Conservation (phyloP, 2,113 vertebrate species). For the Azemiops feae region DNA sequence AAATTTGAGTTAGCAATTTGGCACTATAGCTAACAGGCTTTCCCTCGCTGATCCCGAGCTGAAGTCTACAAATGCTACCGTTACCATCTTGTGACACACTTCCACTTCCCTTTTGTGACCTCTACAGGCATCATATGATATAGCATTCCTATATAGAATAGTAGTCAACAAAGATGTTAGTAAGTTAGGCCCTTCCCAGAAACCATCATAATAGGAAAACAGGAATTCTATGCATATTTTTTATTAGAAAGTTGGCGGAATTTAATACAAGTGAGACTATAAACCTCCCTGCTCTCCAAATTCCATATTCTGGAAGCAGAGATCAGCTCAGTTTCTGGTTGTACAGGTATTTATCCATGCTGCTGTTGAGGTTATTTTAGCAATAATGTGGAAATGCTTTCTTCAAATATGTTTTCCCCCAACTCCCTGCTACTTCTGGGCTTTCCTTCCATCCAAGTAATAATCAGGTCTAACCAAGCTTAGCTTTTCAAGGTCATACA, state of each 20-base stretch:
- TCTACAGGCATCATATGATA: not conserved
- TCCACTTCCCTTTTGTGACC: not conserved
- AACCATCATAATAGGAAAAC: not conserved
- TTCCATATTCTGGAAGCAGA: not conserved
- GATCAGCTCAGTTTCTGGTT: not conserved
- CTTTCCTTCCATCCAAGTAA: not conserved
- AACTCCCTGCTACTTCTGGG: not conserved
- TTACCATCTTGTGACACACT: not conserved
- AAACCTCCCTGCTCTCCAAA: not conserved
- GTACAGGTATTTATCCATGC: not conserved
- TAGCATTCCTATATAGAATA: not conserved
- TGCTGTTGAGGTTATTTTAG: not conserved
- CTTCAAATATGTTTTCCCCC: not conserved
- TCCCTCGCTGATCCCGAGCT: not conserved
- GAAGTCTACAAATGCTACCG: not conserved
- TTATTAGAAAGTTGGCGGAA: not conserved
- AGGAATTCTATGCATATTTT: not conserved
- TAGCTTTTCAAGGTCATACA: not conserved
- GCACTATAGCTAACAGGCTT: not conserved
- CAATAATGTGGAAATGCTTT: not conserved
- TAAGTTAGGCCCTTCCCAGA: not conserved
- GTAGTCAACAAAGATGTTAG: not conserved
- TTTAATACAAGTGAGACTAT: not conserved
- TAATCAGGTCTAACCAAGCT: not conserved
- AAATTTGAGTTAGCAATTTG: not conserved